Conservation (phyloP, 53 echinoderm and acorn worm genomes). For the Echinarachnius parma region DNA sequence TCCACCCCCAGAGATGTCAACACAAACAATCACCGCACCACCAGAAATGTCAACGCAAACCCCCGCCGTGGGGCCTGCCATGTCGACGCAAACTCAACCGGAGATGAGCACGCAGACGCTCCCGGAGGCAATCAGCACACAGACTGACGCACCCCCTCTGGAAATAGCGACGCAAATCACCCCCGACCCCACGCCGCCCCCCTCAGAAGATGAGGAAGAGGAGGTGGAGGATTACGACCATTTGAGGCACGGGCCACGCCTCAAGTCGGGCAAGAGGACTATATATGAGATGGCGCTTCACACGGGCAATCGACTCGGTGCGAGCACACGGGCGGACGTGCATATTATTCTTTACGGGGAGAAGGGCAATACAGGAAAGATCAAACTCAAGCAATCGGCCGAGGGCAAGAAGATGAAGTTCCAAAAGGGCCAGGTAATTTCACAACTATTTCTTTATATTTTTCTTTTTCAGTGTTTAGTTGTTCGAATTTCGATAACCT, state of each 20-base stretch:
- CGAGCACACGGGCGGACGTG: conserved; percentile 90
- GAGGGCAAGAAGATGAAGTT: conserved; percentile 88
- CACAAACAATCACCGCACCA: conserved; percentile 47
- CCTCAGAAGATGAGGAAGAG: conserved; percentile 38
- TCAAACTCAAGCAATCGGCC: conserved; percentile 82
- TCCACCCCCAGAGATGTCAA: conserved; percentile 56
- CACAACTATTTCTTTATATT: no score
- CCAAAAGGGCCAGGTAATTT: conserved; percentile 98
- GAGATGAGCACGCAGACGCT: conserved; percentile 85
- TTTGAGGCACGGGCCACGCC: conserved; percentile 85
- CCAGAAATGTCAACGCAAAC: conserved; percentile 80
- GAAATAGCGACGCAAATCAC: conserved; percentile 62
- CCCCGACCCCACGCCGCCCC: conserved; percentile 48
- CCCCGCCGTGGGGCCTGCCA: conserved; percentile 58
- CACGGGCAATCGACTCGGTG: conserved; percentile 89
- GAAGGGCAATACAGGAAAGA: conserved; percentile 97
- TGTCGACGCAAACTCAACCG: conserved; percentile 83
- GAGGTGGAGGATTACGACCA: conserved; percentile 67
- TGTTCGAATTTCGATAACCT: no score
- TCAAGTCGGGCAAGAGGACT: conserved; percentile 87
- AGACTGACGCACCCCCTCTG: conserved; percentile 53
- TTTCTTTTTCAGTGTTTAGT: no score
- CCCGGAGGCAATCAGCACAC: conserved; percentile 49
- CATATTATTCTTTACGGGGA: conserved; percentile 87
- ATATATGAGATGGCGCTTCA: conserved; percentile 92